Evolutionary conservation across 2,888 invertebrate species (phyloP), one percentile per base, ranked within the genome.

Genomic region (Petrolisthes manimaculis): DNA sequence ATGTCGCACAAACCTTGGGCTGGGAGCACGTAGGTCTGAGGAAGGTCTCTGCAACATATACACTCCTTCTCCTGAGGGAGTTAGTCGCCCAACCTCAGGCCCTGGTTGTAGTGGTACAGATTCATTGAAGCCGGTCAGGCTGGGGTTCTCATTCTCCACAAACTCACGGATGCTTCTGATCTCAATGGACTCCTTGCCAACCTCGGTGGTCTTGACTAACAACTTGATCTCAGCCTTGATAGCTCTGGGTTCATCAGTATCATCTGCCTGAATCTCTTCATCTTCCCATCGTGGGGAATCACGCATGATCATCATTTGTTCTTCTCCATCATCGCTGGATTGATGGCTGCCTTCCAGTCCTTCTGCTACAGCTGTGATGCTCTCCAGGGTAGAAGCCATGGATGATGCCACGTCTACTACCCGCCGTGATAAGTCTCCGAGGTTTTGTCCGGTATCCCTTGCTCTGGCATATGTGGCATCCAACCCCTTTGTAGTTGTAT

Each of bases 131-230:
- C 86, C 82, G 37, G 77, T 77, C 54, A 83, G 71, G 74, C 67
- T 56, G 74, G 86, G 80, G 61, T 90, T 88, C 61, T 90, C 91
- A 56, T 91, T 90, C 80, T 92, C 92, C 51, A 92, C 92, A 91
- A 92, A 92, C 84, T 93, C 92, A 92, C 93, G 91, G 92, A 92
- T 92, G 93, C 94, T 94, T 88, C 94, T 92, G 78, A 94, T 94
- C 92, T 94, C 94, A 80, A 94, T 93, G 81, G 93, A 93, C 91
- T 94, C 94, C 91, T 93, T 93, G 6, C 94, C 94, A 91, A 92
- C 92, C 83, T 94, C 94, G 18, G 93, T 92, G 1, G 94, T 94
- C 92, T 94, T 94, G 1, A 94, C 94, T 85, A 94, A 92, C 8
- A 94, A 92, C 91, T 94, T 94, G 12, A 94, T 93, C 92, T 94